Percentiles rank a stretch among this genome's conserved stretches.
Conservation (phyloP, 1,140 invertebrate genomes). For the Bombyx mori region DNA sequence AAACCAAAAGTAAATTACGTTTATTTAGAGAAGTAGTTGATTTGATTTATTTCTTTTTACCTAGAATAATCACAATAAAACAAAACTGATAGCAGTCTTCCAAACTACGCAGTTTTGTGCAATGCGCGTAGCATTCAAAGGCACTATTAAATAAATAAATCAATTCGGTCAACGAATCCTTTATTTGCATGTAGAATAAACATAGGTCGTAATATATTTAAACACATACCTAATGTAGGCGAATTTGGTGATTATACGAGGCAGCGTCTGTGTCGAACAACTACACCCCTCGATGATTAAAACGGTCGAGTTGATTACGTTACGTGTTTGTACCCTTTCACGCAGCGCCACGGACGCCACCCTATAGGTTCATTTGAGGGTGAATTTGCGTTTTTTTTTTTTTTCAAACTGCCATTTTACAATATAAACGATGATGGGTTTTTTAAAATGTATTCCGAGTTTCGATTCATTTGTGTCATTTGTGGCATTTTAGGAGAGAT, state of each 20-base stretch:
- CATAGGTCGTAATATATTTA: neutral
- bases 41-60: slow-evolving; percentile 31
- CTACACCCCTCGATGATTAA: slow-evolving; percentile 28
- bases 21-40: slow-evolving; percentile 35
- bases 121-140: too few species aligned
- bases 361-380: slow-evolving; percentile 23
- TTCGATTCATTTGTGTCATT: too few species aligned
- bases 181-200: neutral
- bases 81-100: too few species aligned
- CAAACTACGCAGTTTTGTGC: too few species aligned
- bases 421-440: neutral
- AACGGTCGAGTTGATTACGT: slow-evolving; percentile 27
- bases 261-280: slow-evolving; percentile 7
- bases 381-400: slow-evolving; percentile 10
- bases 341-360: slow-evolving; percentile 15
- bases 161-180: neutral
- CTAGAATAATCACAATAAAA: too few species aligned
- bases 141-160: neutral
- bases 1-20: slow-evolving; percentile 35
- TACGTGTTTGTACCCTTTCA: slow-evolving; percentile 28
- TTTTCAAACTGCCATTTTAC: slow-evolving; percentile 1
- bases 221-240: neutral
- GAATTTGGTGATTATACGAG: neutral
- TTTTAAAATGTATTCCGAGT: too few species aligned
- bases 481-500: too few species aligned